Percentiles rank a stretch among this genome's conserved stretches.
Evolutionary conservation across 2,888 invertebrate species (phyloP).

Genomic region (Ommatoiulus sabulosus): DNA sequence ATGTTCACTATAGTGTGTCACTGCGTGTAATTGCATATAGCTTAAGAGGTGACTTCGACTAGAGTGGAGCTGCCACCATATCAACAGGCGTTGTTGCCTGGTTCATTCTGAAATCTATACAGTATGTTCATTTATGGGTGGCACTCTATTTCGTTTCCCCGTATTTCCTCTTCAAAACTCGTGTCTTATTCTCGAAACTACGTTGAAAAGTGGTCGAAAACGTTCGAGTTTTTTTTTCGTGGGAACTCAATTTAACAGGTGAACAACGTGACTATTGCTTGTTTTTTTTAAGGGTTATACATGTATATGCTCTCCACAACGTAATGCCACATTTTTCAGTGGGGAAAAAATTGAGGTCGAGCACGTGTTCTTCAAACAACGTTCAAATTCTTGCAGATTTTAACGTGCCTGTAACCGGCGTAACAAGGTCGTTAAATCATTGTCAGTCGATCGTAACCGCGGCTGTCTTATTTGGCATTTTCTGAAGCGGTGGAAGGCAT

Average conservation of each 20-base stretch:
- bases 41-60: too few relatives aligned
- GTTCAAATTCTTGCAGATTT: background rate
- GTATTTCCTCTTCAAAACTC: background rate
- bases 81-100: too few relatives aligned
- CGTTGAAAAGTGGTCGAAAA: background rate
- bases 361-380: background rate
- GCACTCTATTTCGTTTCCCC: background rate
- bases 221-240: background rate
- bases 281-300: background rate
- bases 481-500: background rate
- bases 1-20: too few relatives aligned
- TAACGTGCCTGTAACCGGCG: background rate
- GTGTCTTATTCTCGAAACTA: background rate
- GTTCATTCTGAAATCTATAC: too few relatives aligned
- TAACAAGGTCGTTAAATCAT: background rate
- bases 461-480: background rate
- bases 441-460: slow-evolving; percentile 24
- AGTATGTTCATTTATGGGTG: too few relatives aligned
- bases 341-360: slow-evolving; percentile 2
- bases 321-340: background rate
- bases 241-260: background rate
- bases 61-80: too few relatives aligned
- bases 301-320: background rate
- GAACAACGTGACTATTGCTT: background rate
- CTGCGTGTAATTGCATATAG: too few relatives aligned